These are phyloP conservation scores for Gisinianus flammeolus DNA, from an alignment of 2,888 invertebrate genomes.

Conservation along the genomic window DNA sequence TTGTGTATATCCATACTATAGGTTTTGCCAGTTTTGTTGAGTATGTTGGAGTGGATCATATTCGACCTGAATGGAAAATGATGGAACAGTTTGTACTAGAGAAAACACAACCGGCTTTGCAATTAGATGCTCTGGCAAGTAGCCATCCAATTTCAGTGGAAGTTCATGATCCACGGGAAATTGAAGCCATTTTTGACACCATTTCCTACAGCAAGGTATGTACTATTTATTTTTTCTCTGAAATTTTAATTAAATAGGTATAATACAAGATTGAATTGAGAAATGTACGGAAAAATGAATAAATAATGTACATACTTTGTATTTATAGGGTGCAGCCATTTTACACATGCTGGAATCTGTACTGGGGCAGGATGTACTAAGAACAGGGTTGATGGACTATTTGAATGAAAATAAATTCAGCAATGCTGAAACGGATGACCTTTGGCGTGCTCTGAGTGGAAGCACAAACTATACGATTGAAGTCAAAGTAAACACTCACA, in stretches of 20 bases:
- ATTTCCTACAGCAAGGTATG: constrained; percentile 75
- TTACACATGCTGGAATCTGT: constrained; percentile 75
- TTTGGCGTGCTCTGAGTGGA: constrained; percentile 77
- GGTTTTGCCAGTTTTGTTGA: constrained; percentile 84
- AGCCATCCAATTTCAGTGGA: constrained; percentile 75
- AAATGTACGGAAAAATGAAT: not conserved
- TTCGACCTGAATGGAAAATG: constrained; percentile 72
- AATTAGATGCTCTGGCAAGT: constrained; percentile 72
- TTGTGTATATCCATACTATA: constrained; percentile 78
- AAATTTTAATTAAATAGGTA: no score
- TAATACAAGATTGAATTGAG: not conserved
- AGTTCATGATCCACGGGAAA: constrained; percentile 73
- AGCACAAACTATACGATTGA: constrained; percentile 70
- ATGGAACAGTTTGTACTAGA: constrained; percentile 74
- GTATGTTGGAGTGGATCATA: constrained; percentile 70
- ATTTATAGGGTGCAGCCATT: constrained; percentile 71
- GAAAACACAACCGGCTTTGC: constrained; percentile 72
- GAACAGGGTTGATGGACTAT: constrained; percentile 72
- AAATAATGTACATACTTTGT: constrained; percentile 18
- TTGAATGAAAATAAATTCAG: constrained; percentile 72
- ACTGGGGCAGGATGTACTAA: constrained; percentile 70
- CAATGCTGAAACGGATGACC: constrained; percentile 78
- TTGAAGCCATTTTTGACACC: constrained; percentile 76
- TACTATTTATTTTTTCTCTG: not conserved
- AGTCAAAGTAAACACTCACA: constrained; percentile 66